Evolutionary conservation across 1,140 invertebrate genomes (phyloP).

Genomic region (Ceratosolen fusciceps): DNA sequence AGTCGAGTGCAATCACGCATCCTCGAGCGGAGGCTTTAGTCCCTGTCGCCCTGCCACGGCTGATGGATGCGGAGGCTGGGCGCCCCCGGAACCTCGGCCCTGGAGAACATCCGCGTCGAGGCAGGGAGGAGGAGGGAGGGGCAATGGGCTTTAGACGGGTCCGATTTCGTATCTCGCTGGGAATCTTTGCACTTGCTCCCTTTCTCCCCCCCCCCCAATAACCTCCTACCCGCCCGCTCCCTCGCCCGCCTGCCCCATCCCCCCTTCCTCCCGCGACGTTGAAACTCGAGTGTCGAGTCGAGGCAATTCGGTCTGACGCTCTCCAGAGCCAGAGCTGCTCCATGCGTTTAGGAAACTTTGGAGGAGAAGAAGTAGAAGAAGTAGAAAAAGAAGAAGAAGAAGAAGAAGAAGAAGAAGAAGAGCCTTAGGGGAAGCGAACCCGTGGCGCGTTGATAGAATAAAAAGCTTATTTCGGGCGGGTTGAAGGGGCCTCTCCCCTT

Average conservation of each 20-base stretch:
- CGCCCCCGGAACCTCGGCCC: neutral
- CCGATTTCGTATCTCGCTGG: conserved; percentile 16
- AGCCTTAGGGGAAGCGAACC: too few relatives aligned
- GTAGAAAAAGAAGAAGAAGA: too few relatives aligned
- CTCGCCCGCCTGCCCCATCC: neutral
- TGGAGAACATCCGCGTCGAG: conserved; percentile 3
- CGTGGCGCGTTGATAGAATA: conserved; percentile 3
- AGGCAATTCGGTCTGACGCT: neutral
- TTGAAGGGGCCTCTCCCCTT: neutral
- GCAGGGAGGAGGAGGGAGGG: too few relatives aligned
- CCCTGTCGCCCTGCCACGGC: neutral
- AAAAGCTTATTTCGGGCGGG: conserved; percentile 35
- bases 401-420: too few relatives aligned
- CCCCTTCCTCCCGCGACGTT: too few relatives aligned
- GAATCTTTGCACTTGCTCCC: neutral
- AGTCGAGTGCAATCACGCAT: too few relatives aligned
- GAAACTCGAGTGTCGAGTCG: too few relatives aligned
- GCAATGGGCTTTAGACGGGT: conserved; percentile 4
- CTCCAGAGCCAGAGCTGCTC: neutral
- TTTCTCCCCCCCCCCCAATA: neutral
- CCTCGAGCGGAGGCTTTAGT: too few relatives aligned
- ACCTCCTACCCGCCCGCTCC: neutral
- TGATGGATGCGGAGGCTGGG: neutral
- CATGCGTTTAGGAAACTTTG: too few relatives aligned
- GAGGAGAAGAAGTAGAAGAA: too few relatives aligned